Base-by-base conservation (phyloP, 1,140 invertebrate species). In the Nomia melanderi region DNA sequence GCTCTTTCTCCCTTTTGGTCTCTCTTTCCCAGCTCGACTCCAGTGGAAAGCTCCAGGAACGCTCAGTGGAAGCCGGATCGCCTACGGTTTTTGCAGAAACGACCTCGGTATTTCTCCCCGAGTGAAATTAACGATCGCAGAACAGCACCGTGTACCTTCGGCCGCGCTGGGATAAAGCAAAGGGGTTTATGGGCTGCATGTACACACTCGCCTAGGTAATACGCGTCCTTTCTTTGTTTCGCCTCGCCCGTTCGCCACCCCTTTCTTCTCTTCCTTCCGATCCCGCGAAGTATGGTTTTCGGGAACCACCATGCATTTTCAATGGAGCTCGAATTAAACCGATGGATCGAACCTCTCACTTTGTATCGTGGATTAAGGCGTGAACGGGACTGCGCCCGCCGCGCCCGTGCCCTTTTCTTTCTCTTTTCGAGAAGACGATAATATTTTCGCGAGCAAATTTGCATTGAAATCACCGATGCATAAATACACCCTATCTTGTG, bases 51-150 rank as follows among this genome's bases (percentile, higher is more conserved):
- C 84, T 81, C 50, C 75, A 72, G 64, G 77, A 69, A 66, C 81
- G 77, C 69, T 83, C 81, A 27, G 71, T 77, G 76, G 80, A 84
- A 78, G 80, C 79, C 83, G 78, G 80, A 87, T 86, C 84, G 86
- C 76, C 73, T 78, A 79, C 65, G 86, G 81, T 82, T 87, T 88
- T 88, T 88, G 75, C 70, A 87, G 86, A 75, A 86, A 88, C 86
- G 84, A 87, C 86, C 82, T 80, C 86, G 86, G 84, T 87, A 88
- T 88, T 88, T 88, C 86, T 88, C 82, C 70, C 71, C 81, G 79
- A 87, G 82, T 83, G 82, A 88, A 88, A 88, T 87, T 88, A 88
- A 88, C 86, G 86, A 87, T 88, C 86, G 79, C 76, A 36, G 86
- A 83, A 85, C 73, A 82, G 72, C 77, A 64, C 54, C 60, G 86